Conservation (phyloP, 1,140 invertebrate genomes). For the Asbolus verrucosus region DNA sequence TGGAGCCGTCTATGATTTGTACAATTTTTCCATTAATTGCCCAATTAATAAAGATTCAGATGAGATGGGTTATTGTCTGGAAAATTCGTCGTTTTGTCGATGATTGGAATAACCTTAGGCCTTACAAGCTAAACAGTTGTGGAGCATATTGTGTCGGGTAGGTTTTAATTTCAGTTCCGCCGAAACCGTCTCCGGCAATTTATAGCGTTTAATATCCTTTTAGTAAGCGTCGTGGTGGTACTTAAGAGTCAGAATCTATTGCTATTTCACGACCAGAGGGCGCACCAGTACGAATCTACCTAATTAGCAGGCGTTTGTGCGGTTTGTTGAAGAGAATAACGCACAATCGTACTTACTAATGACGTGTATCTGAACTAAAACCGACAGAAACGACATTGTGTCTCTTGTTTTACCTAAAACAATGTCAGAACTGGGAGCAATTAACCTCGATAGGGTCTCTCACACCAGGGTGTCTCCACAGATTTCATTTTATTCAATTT, state of each 20-base stretch:
- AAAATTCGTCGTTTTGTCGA: background rate
- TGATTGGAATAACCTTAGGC: constrained; percentile 11
- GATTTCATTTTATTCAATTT: too few relatives aligned
- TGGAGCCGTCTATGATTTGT: constrained; percentile 4
- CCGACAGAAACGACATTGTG: constrained; percentile 10
- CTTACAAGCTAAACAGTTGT: constrained; percentile 15
- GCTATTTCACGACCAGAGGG: constrained; percentile 27
- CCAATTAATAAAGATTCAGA: background rate
- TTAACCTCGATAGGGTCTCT: constrained; percentile 16
- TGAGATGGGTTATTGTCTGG: constrained; percentile 1
- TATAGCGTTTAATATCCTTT: constrained; percentile 38
- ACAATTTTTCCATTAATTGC: constrained; percentile 14
- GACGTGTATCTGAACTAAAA: constrained; percentile 19
- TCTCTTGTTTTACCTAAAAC: constrained; percentile 25
- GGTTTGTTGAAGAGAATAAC: constrained; percentile 31
- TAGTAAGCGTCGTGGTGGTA: constrained; percentile 36
- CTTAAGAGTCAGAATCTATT: constrained; percentile 34
- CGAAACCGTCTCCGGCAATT: constrained; percentile 30
- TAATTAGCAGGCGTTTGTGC: constrained; percentile 27
- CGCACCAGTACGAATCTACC: constrained; percentile 16
- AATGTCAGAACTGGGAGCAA: constrained; percentile 2
- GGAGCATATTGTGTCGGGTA: constrained; percentile 15
- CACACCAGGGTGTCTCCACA: constrained; percentile 5
- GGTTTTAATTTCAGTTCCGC: constrained; percentile 35
- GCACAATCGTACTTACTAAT: constrained; percentile 37